Evolutionary conservation across 1,140 invertebrate genomes (phyloP).

Genomic region (Rhagoletis zephyria): DNA sequence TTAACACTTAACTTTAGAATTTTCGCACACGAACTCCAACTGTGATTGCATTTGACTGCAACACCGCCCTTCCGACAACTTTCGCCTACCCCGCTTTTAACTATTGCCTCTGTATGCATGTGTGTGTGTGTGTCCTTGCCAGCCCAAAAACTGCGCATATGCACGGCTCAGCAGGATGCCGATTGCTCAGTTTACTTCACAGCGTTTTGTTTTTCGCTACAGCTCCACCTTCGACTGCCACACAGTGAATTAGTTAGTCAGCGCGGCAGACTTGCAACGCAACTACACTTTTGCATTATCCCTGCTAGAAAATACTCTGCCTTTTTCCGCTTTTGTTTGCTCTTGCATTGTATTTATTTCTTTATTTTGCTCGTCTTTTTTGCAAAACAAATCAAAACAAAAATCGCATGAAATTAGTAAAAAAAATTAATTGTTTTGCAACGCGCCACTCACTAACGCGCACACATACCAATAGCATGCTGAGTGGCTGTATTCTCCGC

Average conservation of each 20-base stretch:
- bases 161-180: not conserved
- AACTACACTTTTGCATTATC: not conserved
- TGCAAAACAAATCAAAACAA: conserved; percentile 46
- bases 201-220: not conserved
- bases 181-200: not conserved
- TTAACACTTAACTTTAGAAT: no score
- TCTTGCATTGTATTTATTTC: not conserved
- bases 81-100: not conserved
- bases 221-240: not conserved
- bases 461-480: not conserved
- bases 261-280: not conserved
- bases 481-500: not conserved
- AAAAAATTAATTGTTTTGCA: conserved; percentile 41
- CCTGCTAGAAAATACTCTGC: not conserved
- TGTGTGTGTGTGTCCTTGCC: not conserved
- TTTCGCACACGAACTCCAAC: not conserved
- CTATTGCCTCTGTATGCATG: not conserved
- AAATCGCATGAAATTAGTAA: conserved; percentile 38
- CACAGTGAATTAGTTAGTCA: not conserved
- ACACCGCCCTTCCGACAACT: not conserved
- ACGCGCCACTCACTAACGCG: not conserved
- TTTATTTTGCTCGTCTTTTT: not conserved
- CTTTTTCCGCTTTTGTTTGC: not conserved
- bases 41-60: not conserved
- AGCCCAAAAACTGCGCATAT: not conserved